A percentile compares a stretch with the other conserved stretches of the same genome.
phyloP scores from a whole-genome alignment of 1,140 invertebrate genomes.

The Halictus rubicundus region DNA sequence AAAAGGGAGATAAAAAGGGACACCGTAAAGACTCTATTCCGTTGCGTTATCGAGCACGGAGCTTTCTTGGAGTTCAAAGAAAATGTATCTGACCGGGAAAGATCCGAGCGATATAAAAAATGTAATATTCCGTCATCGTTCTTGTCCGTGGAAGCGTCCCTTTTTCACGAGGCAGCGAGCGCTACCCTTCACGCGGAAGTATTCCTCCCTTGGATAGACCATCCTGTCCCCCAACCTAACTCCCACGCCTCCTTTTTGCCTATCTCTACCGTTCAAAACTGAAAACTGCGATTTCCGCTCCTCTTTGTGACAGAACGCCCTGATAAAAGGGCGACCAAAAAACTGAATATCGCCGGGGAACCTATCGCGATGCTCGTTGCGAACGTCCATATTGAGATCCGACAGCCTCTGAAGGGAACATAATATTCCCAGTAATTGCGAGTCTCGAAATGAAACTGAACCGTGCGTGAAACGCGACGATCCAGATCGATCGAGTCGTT shows the following conservation, averaged over 20 bases:
- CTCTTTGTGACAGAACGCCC: too few species aligned
- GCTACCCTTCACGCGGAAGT: background rate
- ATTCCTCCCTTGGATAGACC: background rate
- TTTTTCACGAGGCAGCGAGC: background rate
- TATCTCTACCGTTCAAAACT: background rate
- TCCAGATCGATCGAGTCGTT: too few species aligned
- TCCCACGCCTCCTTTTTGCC: background rate
- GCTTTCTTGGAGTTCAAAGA: background rate
- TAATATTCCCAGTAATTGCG: background rate
- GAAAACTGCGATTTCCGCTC: background rate
- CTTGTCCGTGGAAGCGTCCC: background rate
- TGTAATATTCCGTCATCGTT: background rate
- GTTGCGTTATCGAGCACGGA: background rate
- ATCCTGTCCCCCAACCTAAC: background rate
- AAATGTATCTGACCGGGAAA: conserved; percentile 12
- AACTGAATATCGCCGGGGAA: background rate
- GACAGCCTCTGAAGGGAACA: too few species aligned
- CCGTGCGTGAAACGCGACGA: too few species aligned
- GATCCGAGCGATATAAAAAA: background rate
- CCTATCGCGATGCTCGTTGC: background rate
- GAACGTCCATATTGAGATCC: background rate
- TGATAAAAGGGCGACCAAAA: background rate
- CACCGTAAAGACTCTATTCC: background rate
- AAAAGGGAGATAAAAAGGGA: background rate
- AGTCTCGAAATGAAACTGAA: background rate